Evolutionary conservation across 2,888 invertebrate genomes (phyloP), one percentile per base, ranked within the genome.

Genomic region (Scotopteryx bipunctaria): DNA sequence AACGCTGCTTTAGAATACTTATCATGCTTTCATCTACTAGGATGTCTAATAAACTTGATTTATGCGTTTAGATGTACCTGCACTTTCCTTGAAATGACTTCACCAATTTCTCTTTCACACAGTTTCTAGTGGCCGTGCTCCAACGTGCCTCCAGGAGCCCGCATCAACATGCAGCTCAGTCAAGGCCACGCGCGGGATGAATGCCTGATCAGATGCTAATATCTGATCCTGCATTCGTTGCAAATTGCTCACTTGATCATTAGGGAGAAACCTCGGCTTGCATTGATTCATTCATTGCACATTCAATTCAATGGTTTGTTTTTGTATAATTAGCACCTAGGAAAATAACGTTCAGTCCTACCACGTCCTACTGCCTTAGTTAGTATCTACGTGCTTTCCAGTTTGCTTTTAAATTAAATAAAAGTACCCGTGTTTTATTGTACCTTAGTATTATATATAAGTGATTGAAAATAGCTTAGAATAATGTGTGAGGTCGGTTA

Each of bases 81-180:
- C 43, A 50, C 49, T 50, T 50, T 50, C 49, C 11, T 43, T 43
- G 14, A 19, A 43, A 27, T 25, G 43, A 61, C 45, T 55, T 51
- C 59, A 57, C 47, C 23, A 67, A 42, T 68, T 68, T 68, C 68
- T 66, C 65, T 61, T 57, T 56, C 57, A 36, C 25, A 33, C 25
- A 43, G 43, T 54, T 48, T 54, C 54, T 45, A 33, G 48, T 40
- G 23, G 43, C 42, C 9, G 2, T n/a, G 21, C 41, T 48, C 49
- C 55, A 49, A 35, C 25, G 6, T 19, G 21, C 55, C 43, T 31
- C 46, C 46, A 47, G 47, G 53, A 53, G 47, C 27, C 44, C 21
- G 8, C 27, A 37, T 44, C 44, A 31, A 44, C 43, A 57, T 57
- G 42, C 57, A 17, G 43, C 42, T 27, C 54, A 50, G 45, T 50